phyloP scores from a whole-genome alignment of 2,888 invertebrate species.

The Drosophila siamana region DNA sequence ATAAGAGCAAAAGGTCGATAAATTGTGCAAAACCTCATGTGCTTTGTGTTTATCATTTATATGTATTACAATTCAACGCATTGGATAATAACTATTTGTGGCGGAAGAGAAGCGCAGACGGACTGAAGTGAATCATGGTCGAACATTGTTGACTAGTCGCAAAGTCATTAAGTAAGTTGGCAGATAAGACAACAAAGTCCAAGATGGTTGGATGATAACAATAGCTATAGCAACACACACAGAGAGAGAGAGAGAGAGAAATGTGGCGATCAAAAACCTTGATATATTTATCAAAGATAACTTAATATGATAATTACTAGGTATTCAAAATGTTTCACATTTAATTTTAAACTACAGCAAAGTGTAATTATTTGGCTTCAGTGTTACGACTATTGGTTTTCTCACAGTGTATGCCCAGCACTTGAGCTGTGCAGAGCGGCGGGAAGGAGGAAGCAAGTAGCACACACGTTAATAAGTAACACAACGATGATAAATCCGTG shows the following conservation, averaged over 20 bases:
- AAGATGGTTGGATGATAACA: conserved; percentile 35
- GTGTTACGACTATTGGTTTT: no score
- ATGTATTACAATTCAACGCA: not conserved
- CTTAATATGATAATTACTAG: no score
- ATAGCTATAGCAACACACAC: not conserved
- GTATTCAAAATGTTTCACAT: no score
- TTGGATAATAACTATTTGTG: not conserved
- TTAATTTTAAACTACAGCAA: no score
- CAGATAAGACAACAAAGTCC: conserved; percentile 42
- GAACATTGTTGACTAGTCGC: conserved; percentile 11
- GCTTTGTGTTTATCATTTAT: not conserved
- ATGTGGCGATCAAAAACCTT: no score
- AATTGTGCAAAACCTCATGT: not conserved
- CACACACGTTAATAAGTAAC: conserved; percentile 12
- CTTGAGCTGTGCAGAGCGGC: not conserved
- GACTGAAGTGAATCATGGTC: conserved; percentile 18
- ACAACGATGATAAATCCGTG: conserved; percentile 53
- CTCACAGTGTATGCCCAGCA: no score
- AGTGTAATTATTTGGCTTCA: no score
- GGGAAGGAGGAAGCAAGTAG: conserved; percentile 10
- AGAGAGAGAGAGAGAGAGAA: no score
- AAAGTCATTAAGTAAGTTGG: conserved; percentile 7
- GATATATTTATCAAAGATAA: no score
- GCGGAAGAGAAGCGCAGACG: not conserved
- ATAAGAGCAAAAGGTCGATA: conserved; percentile 1